Evolutionary conservation across 1,140 invertebrate genomes (phyloP).

Genomic region (Zaprionus gabonicus): DNA sequence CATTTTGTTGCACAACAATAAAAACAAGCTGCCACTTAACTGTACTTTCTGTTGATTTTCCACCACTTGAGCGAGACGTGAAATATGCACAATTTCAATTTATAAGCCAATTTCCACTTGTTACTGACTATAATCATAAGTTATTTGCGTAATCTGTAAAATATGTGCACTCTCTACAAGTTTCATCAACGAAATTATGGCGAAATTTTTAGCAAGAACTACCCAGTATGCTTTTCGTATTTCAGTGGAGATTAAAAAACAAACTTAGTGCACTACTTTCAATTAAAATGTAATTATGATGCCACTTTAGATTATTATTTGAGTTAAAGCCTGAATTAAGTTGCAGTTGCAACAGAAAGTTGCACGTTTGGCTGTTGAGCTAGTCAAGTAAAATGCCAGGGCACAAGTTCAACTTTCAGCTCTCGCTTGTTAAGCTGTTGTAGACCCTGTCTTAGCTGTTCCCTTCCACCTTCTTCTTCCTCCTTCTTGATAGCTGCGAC

Average conservation of each 20-base stretch:
- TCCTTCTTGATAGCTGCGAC: background rate
- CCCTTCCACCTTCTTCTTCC: background rate
- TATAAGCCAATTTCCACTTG: no score
- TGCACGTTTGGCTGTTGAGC: conserved; percentile 14
- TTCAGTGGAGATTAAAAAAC: background rate
- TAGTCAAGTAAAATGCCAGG: background rate
- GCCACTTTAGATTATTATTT: background rate
- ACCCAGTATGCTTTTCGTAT: background rate
- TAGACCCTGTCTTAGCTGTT: conserved; percentile 38
- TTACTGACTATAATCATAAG: no score
- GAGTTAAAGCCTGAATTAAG: conserved; percentile 6
- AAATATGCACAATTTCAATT: background rate
- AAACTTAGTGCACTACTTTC: background rate
- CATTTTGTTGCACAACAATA: background rate
- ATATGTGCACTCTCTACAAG: background rate
- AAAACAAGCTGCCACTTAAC: background rate
- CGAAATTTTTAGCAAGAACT: background rate
- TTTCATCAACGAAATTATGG: no score
- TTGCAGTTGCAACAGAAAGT: conserved; percentile 14
- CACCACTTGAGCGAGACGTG: background rate
- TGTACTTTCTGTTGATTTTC: background rate
- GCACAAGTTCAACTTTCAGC: conserved; percentile 31
- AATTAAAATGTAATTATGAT: conserved; percentile 7
- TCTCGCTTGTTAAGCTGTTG: conserved; percentile 24
- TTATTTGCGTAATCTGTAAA: background rate